phyloP scores from a whole-genome alignment of 2,888 invertebrate genomes.

The Nasonia oneida region DNA sequence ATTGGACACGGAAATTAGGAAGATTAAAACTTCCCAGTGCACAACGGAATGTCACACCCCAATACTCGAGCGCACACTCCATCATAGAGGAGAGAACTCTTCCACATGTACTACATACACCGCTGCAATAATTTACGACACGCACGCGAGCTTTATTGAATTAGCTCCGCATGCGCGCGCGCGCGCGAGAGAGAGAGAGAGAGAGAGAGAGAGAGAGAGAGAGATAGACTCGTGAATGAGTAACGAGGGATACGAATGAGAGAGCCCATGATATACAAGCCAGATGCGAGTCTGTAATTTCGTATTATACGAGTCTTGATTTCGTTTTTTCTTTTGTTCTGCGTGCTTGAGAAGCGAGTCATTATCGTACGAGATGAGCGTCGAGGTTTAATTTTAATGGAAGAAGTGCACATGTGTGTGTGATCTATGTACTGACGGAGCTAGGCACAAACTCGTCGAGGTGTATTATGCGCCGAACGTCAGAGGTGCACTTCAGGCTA shows the following conservation, averaged over 20 bases:
- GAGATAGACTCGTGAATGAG: neutral
- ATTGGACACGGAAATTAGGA: too few species aligned
- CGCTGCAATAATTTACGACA: constrained; percentile 17
- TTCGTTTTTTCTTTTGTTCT: neutral
- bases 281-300: constrained; percentile 1
- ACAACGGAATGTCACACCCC: neutral
- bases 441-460: too few species aligned
- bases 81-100: neutral
- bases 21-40: too few species aligned
- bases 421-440: neutral
- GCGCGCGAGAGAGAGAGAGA: neutral
- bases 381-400: too few species aligned
- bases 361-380: neutral
- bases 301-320: neutral
- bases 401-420: too few species aligned
- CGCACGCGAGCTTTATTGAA: constrained; percentile 29
- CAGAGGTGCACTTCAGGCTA: neutral
- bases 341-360: neutral
- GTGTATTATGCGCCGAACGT: neutral
- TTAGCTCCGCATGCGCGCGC: constrained; percentile 7
- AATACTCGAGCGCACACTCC: neutral
- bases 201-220: too few species aligned
- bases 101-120: neutral
- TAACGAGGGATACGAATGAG: neutral
- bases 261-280: neutral